Evolutionary conservation across 2,888 invertebrate genomes (phyloP), one percentile per base, ranked within the genome.

Genomic region (Agapostemon virescens): DNA sequence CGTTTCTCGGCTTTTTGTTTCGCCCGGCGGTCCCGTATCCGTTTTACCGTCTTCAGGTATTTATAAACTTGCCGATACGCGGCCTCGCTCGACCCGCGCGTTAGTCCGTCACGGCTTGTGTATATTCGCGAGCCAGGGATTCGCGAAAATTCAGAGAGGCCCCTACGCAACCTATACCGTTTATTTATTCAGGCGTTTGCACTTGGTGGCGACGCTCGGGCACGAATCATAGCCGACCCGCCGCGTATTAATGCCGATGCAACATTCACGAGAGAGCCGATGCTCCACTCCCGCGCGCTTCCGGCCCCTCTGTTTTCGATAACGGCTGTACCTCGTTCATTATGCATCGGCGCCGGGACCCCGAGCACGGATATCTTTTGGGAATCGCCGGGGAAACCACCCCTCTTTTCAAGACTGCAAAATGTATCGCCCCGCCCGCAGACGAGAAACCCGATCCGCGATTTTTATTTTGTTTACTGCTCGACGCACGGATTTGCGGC

Each of bases 21-120:
- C 40, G n/a, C 33, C 40, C 55, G 55, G 26, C 33, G 30, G 58
- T 20, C 71, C 49, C 63, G 72, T 63, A 71, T 74, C 70, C 76
- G 76, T 74, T 76, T 72, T 69, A 67, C 61, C 42, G 75, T 70
- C 76, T 82, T 75, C 81, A 72, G 74, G 77, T 85, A 84, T 87
- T 86, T 86, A 87, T 87, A 86, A 86, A 83, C 84, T 71, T 36
- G 55, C 61, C 69, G 75, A 79, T 76, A 73, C 26, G 73, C 42
- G 45, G 15, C 15, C 55, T 15, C 13, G 55, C 55, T 26, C 79
- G 49, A 7, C 42, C 58, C 78, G 52, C 69, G 74, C 74, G 81
- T 85, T 79, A 75, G 76, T 74, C 73, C 77, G 71, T 64, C 58
- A 55, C 15, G 67, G 38, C 30, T 23, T 42, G 55, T n/a, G n/a